phyloP scores from a whole-genome alignment of 2,113 vertebrate species.

The Antechinus flavipes region DNA sequence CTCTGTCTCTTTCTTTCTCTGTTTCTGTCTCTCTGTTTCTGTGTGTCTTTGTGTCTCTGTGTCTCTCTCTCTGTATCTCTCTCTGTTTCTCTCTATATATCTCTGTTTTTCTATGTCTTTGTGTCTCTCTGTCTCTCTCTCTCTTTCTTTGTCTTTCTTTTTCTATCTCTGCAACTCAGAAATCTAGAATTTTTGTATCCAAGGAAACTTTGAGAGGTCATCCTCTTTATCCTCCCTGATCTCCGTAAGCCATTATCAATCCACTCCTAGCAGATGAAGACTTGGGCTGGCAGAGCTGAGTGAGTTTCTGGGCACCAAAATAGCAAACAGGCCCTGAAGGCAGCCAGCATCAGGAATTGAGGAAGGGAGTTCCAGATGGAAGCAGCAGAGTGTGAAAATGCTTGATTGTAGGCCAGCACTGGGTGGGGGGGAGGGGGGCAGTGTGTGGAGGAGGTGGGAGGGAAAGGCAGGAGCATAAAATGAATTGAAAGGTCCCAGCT shows the following conservation, averaged over 20 bases:
- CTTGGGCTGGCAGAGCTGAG: conserved; percentile 44
- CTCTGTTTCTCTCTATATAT: background rate
- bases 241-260: background rate
- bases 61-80: background rate
- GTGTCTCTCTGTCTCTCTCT: background rate
- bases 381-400: conserved; percentile 70
- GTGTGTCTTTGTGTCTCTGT: too few species aligned
- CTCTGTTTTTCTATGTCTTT: background rate
- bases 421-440: background rate
- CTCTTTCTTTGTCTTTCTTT: background rate
- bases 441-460: background rate
- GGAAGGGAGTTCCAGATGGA: conserved; percentile 72
- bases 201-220: background rate
- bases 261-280: background rate
- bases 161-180: background rate
- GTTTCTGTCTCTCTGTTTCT: background rate
- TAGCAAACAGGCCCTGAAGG: conserved; percentile 57
- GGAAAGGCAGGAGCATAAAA: background rate
- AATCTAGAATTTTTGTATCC: background rate
- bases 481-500: conserved; percentile 5
- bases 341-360: conserved; percentile 57
- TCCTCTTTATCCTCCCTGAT: background rate
- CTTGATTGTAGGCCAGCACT: conserved; percentile 66
- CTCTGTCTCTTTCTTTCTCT: too few species aligned
- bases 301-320: conserved; percentile 61